Conservation (phyloP, 2,888 invertebrate genomes). For the Ichneumoninae sp. region DNA sequence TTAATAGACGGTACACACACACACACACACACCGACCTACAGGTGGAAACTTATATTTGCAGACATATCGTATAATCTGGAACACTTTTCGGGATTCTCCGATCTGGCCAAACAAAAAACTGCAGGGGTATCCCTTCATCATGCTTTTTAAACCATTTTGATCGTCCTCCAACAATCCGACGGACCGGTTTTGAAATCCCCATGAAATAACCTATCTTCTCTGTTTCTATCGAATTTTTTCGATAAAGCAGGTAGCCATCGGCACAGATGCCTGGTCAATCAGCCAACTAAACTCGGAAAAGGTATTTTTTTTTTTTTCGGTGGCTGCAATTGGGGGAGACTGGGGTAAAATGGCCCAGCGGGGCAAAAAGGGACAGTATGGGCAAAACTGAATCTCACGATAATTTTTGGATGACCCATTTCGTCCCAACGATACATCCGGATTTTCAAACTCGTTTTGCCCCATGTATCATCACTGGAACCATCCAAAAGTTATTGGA, state of each 20-base stretch:
- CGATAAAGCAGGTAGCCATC: slow-evolving; percentile 46
- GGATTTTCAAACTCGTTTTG: no score
- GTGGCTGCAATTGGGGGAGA: slow-evolving; percentile 38
- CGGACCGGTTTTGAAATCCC: not conserved
- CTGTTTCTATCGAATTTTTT: slow-evolving; percentile 50
- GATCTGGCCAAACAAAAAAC: no score
- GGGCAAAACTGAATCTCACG: no score
- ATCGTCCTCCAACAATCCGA: not conserved
- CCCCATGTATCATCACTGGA: no score
- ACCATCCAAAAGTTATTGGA: no score
- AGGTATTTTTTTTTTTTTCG: slow-evolving; percentile 33
- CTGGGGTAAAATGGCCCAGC: no score
- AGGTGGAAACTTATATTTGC: not conserved
- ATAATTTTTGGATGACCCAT: no score
- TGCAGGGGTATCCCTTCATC: not conserved
- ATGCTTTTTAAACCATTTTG: not conserved
- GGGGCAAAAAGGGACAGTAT: no score
- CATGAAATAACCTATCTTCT: no score
- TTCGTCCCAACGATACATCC: no score
- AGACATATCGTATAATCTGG: not conserved
- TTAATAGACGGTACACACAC: slow-evolving; percentile 6
- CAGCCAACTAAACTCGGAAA: slow-evolving; percentile 14
- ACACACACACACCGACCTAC: not conserved
- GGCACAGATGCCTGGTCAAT: slow-evolving; percentile 29
- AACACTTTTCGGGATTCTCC: not conserved